A percentile compares a stretch with the other conserved stretches of the same genome.
Conservation (phyloP, 2,888 invertebrate genomes). For the Sarcophaga caerulescens region DNA sequence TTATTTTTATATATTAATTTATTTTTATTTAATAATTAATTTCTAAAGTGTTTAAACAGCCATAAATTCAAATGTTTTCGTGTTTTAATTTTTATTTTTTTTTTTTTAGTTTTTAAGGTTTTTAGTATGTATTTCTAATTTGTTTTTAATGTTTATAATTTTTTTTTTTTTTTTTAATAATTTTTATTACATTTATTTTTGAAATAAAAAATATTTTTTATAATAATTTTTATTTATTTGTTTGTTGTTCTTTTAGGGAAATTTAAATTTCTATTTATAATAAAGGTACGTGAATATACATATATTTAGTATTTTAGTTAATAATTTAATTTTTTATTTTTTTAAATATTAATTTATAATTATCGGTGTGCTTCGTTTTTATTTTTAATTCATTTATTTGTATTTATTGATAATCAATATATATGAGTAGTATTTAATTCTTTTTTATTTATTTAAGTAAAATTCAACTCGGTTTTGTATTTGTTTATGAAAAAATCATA, state of each 20-base stretch:
- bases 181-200: slow-evolving; percentile 43
- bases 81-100: slow-evolving; percentile 33
- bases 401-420: no score
- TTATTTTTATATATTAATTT: slow-evolving; percentile 46
- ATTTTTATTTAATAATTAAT: slow-evolving; percentile 69
- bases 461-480: no score
- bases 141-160: slow-evolving; percentile 33
- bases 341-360: slow-evolving; percentile 56
- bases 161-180: slow-evolving; percentile 51
- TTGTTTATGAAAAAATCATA: no score
- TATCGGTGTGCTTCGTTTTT: slow-evolving; percentile 69
- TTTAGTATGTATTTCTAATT: slow-evolving; percentile 46
- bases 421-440: no score
- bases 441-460: no score
- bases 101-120: background rate
- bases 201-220: slow-evolving; percentile 38
- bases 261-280: slow-evolving; percentile 42
- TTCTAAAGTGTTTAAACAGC: slow-evolving; percentile 75
- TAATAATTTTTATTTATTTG: slow-evolving; percentile 37
- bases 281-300: slow-evolving; percentile 72
- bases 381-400: no score
- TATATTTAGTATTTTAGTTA: slow-evolving; percentile 49
- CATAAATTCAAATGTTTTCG: slow-evolving; percentile 78
- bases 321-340: slow-evolving; percentile 36
- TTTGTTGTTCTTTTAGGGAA: background rate